These are phyloP conservation scores for Corythaeola cristata DNA, from an alignment of 2,113 vertebrate species.

Conservation along the genomic window DNA sequence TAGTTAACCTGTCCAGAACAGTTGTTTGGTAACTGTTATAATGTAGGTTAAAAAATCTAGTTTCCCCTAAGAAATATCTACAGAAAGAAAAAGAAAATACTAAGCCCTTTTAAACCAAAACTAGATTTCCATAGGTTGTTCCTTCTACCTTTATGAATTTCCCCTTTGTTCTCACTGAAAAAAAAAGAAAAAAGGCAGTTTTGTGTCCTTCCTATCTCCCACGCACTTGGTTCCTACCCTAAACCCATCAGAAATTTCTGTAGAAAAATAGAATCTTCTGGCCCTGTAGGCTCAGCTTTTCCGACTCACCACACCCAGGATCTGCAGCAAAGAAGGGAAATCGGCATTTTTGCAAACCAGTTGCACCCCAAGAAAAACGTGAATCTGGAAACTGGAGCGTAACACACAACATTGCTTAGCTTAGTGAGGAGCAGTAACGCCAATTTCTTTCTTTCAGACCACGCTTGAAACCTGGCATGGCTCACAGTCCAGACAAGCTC, in stretches of 20 bases:
- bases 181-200: background rate
- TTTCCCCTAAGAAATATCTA: background rate
- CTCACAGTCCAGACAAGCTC: background rate
- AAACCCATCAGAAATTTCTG: background rate
- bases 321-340: background rate
- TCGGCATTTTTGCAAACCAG: background rate
- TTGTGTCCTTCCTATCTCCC: background rate
- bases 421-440: background rate
- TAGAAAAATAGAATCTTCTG: background rate
- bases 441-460: background rate
- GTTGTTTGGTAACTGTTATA: background rate
- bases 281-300: background rate
- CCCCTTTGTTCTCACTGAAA: background rate
- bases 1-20: background rate
- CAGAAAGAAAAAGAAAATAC: background rate
- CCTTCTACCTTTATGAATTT: background rate
- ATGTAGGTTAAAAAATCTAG: background rate
- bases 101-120: background rate
- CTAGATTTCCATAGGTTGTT: background rate
- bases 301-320: rapidly evolving
- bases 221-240: background rate
- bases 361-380: background rate
- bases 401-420: background rate
- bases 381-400: background rate
- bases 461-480: background rate